Evolutionary conservation across 2,888 invertebrate genomes (phyloP).

Genomic region (Coelinius sp.): DNA sequence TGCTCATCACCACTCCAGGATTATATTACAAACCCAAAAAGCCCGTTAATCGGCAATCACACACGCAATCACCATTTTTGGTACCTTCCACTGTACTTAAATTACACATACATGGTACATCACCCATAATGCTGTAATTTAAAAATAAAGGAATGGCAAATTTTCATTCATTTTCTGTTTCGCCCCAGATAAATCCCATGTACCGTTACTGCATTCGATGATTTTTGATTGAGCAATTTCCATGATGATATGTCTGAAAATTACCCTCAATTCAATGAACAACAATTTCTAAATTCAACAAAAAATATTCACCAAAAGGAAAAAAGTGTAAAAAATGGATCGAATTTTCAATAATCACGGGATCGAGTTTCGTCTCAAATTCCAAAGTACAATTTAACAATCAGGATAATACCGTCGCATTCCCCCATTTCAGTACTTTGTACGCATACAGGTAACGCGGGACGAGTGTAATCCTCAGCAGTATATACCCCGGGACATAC

Average conservation of each 20-base stretch:
- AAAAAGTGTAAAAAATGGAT: neutral
- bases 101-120: constrained; percentile 4
- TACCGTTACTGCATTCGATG: neutral
- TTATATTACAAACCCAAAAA: neutral
- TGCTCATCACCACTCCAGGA: neutral
- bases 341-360: neutral
- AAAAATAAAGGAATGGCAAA: neutral
- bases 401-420: neutral
- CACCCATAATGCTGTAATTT: neutral
- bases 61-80: constrained; percentile 9
- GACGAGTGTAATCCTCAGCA: neutral
- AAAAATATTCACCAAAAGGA: too few relatives aligned
- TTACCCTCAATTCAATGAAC: neutral
- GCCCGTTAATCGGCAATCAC: constrained; percentile 9
- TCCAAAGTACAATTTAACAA: neutral
- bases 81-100: neutral
- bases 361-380: neutral
- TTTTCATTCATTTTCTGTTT: neutral
- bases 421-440: neutral
- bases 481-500: constrained; percentile 3
- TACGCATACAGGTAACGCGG: neutral
- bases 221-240: constrained; percentile 16
- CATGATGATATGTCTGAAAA: neutral
- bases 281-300: neutral
- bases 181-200: neutral